Percentiles rank a stretch among this genome's conserved stretches.
phyloP scores from a whole-genome alignment of 1,140 invertebrate genomes.

The Drosophila orosa region DNA sequence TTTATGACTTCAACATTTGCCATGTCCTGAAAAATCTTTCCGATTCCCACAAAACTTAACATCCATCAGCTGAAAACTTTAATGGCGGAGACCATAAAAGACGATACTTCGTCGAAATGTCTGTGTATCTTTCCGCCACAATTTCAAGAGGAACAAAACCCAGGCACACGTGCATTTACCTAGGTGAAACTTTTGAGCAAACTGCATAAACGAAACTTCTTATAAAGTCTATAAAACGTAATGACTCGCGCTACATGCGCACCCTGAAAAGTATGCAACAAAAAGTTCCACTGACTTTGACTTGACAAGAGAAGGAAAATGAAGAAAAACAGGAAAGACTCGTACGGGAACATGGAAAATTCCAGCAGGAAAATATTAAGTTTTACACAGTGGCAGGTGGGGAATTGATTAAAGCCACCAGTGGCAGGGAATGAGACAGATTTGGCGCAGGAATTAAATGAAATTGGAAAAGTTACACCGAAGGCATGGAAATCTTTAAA shows the following conservation, averaged over 20 bases:
- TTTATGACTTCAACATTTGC: conserved; percentile 12
- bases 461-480: conserved; percentile 44
- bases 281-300: conserved; percentile 74
- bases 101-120: conserved; percentile 26
- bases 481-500: conserved; percentile 13
- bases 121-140: conserved; percentile 45
- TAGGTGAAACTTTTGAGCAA: conserved; percentile 67
- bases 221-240: conserved; percentile 82
- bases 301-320: conserved; percentile 34
- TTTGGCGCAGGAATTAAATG: conserved; percentile 38
- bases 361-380: conserved; percentile 45
- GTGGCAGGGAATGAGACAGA: conserved; percentile 27
- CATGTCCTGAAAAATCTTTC: conserved; percentile 9
- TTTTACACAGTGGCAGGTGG: conserved; percentile 21
- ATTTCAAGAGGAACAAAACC: conserved; percentile 34
- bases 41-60: conserved; percentile 20
- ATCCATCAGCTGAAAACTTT: conserved; percentile 34
- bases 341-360: conserved; percentile 23
- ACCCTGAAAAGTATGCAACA: conserved; percentile 73
- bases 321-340: conserved; percentile 15
- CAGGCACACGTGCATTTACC: conserved; percentile 39
- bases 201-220: conserved; percentile 77
- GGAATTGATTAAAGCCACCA: conserved; percentile 49
- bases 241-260: conserved; percentile 78
- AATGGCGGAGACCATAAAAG: conserved; percentile 32